Percentiles rank a stretch among this genome's conserved stretches.
These are phyloP conservation scores for Hyalella azteca DNA, from an alignment of 2,888 invertebrate genomes.

Conservation along the genomic window DNA sequence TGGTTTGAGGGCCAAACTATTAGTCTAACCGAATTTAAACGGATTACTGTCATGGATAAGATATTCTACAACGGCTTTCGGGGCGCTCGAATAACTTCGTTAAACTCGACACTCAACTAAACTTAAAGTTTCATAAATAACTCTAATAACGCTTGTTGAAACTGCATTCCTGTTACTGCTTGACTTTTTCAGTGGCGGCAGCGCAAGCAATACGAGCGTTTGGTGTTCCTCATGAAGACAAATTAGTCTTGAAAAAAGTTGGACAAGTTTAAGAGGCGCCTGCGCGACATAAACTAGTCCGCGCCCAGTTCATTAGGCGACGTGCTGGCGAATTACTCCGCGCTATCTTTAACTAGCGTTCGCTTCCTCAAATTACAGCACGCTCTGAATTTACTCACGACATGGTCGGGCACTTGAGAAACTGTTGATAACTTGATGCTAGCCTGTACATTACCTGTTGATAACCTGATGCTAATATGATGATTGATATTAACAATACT, in stretches of 20 bases:
- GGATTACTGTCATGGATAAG: too few species aligned
- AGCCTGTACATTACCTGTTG: background rate
- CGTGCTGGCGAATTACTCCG: background rate
- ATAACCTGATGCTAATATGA: background rate
- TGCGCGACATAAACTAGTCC: background rate
- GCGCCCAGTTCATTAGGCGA: background rate
- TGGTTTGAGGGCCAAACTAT: too few species aligned
- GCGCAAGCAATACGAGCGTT: too few species aligned
- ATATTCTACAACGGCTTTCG: too few species aligned
- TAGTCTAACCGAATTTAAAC: too few species aligned
- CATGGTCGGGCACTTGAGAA: background rate
- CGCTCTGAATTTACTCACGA: background rate
- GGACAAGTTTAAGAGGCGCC: slow-evolving; percentile 25
- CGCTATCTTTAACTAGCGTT: background rate
- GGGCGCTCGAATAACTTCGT: too few species aligned
- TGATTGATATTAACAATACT: background rate
- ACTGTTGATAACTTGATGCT: background rate
- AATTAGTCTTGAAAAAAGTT: background rate
- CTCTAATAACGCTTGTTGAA: too few species aligned
- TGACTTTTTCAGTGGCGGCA: too few species aligned
- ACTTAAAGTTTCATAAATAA: too few species aligned
- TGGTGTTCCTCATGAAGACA: too few species aligned
- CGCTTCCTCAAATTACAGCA: background rate
- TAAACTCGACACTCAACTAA: too few species aligned
- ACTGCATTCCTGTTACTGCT: too few species aligned